phyloP scores from a whole-genome alignment of 2,797 vertebrate species.

The Microctenopoma steveboyesi region DNA sequence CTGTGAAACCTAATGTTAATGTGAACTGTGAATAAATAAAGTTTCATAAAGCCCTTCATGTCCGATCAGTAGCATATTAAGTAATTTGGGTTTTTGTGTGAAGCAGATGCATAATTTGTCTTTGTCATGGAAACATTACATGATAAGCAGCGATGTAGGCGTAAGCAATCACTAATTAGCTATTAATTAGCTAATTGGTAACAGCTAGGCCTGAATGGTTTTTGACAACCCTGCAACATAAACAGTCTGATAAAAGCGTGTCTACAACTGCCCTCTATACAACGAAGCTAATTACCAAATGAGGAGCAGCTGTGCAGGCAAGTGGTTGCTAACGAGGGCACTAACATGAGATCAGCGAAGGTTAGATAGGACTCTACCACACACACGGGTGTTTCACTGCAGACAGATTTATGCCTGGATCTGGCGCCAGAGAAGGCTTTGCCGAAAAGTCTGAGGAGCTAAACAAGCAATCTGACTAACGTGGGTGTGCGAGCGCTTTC shows the following conservation, averaged over 20 bases:
- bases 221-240: conserved; percentile 18
- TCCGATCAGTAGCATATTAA: background rate
- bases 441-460: too few relatives aligned
- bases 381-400: background rate
- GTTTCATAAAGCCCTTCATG: too few relatives aligned
- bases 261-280: conserved; percentile 28
- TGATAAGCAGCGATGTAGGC: conserved; percentile 1
- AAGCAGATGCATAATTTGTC: background rate
- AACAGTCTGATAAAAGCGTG: conserved; percentile 27
- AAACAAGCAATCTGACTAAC: too few relatives aligned
- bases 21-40: too few relatives aligned
- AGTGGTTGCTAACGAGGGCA: conserved; percentile 36
- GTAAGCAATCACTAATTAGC: conserved; percentile 15
- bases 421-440: too few relatives aligned
- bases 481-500: too few relatives aligned
- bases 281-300: conserved; percentile 46
- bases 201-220: conserved; percentile 22
- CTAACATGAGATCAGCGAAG: conserved; percentile 13
- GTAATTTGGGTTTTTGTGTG: background rate
- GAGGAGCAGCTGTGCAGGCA: conserved; percentile 47
- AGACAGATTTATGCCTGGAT: background rate
- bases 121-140: background rate
- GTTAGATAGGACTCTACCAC: background rate
- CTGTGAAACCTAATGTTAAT: too few relatives aligned
- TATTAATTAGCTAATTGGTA: background rate